Evolutionary conservation across 2,113 vertebrate species (phyloP), one percentile per base, ranked within the genome.

Genomic region (Lamprotornis superbus): DNA sequence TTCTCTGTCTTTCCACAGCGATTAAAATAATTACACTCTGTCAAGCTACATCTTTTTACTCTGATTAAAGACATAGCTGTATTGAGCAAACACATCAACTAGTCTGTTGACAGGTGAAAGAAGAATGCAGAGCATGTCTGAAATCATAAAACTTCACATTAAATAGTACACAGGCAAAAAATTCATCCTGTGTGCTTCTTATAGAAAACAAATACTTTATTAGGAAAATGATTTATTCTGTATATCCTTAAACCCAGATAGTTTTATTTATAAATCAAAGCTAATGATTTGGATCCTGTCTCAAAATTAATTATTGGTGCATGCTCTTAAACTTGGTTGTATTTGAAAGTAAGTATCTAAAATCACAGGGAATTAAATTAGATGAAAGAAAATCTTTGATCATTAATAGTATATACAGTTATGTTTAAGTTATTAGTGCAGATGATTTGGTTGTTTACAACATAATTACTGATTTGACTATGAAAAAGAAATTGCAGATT

Each of bases 391-490:
- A 70, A 60, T 59, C 75, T 94, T 93, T 96, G 64, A 94, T 94
- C 68, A 74, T 71, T 92, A 75, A 68, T 91, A 91, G 33, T 40
- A 87, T 68, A 68, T 71, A 65, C 31, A 83, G 44, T 78, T 89
- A 92, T 19, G 22, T 78, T 92, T 87, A 91, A 94, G 71, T 74
- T 93, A 82, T 79, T 88, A 80, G 78, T 57, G 68, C 22, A 81
- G 76, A 75, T 89, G 67, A 83, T 90, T 91, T 59, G 42, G 39
- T 74, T 97, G 93, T 92, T 96, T 96, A 92, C 94, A 89, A 68
- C 22, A 20, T 93, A 90, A 95, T 90, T 92, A 83, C 56, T 3
- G 11, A 94, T 88, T 74, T 75, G 47, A 77, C 31, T 90, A 24
- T 85, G 10, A 11, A 73, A 83, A 68, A 49, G 87, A 79, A 87